phyloP scores from a whole-genome alignment of 2,888 invertebrate genomes.

The Augochlorella aurata region DNA sequence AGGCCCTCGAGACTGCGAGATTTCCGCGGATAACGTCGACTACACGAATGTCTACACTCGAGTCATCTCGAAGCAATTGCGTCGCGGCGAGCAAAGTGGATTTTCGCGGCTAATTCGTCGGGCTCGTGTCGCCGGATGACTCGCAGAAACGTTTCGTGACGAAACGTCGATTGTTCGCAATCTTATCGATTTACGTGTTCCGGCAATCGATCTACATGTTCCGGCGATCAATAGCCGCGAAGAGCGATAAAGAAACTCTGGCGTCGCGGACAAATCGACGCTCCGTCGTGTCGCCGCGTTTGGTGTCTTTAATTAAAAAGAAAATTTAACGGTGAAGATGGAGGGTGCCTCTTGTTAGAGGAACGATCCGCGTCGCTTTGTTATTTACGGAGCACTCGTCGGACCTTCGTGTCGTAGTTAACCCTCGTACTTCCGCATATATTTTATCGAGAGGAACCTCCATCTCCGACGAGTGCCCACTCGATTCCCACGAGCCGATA shows the following conservation, averaged over 20 bases:
- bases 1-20: slow-evolving; percentile 14
- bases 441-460: slow-evolving; percentile 45
- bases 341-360: slow-evolving; percentile 6
- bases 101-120: not conserved
- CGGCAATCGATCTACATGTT: no score
- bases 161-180: not conserved
- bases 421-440: slow-evolving; percentile 35
- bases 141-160: not conserved
- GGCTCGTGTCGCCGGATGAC: not conserved
- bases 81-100: not conserved
- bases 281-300: not conserved
- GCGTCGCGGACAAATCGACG: not conserved
- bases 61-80: slow-evolving; percentile 1
- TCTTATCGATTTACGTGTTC: no score
- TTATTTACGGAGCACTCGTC: slow-evolving; percentile 39
- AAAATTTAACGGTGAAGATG: not conserved
- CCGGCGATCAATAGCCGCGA: not conserved
- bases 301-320: slow-evolving; percentile 17
- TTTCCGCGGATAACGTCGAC: slow-evolving; percentile 10
- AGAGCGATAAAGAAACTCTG: not conserved
- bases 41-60: not conserved
- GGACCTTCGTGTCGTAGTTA: slow-evolving; percentile 27
- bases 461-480: slow-evolving; percentile 43
- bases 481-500: slow-evolving; percentile 46
- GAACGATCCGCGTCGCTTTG: slow-evolving; percentile 6